phyloP scores from a whole-genome alignment of 2,113 vertebrate species.

The Plecotus auritus region DNA sequence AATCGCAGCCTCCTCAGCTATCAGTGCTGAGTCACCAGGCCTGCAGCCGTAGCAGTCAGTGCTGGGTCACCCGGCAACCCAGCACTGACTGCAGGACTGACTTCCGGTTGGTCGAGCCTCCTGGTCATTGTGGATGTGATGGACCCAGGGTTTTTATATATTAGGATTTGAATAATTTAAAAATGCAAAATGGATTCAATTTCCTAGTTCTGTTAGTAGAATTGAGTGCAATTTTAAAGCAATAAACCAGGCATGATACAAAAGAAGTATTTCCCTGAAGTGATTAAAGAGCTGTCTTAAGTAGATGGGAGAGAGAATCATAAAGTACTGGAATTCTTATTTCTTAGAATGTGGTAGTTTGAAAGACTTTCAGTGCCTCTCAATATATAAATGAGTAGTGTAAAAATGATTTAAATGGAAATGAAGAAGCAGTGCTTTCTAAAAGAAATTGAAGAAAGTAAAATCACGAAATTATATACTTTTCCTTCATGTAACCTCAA shows the following conservation, averaged over 20 bases:
- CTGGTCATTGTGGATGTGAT: too few species aligned
- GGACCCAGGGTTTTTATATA: too few species aligned
- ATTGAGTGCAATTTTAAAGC: not conserved
- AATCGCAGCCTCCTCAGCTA: too few species aligned
- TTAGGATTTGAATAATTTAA: not conserved
- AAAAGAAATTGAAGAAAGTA: not conserved
- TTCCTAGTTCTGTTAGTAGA: slow-evolving; percentile 17
- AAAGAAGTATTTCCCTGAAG: not conserved
- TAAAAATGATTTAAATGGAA: not conserved
- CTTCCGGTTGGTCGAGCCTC: too few species aligned
- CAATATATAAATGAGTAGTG: not conserved
- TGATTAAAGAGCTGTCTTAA: not conserved
- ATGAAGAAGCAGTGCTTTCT: not conserved
- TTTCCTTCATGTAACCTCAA: not conserved
- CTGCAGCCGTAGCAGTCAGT: too few species aligned
- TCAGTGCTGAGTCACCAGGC: too few species aligned
- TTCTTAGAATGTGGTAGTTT: not conserved
- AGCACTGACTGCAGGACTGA: too few species aligned
- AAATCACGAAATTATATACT: not conserved
- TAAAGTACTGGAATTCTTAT: not conserved
- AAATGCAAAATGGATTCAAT: not conserved
- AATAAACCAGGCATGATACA: not conserved
- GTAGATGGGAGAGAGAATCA: not conserved
- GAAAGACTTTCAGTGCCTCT: slow-evolving; percentile 28
- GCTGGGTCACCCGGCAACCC: too few species aligned